Evolutionary conservation across 1,140 invertebrate genomes (phyloP), one percentile per base, ranked within the genome.

Genomic region (fruit fly (Drosophila melanogaster)): DNA sequence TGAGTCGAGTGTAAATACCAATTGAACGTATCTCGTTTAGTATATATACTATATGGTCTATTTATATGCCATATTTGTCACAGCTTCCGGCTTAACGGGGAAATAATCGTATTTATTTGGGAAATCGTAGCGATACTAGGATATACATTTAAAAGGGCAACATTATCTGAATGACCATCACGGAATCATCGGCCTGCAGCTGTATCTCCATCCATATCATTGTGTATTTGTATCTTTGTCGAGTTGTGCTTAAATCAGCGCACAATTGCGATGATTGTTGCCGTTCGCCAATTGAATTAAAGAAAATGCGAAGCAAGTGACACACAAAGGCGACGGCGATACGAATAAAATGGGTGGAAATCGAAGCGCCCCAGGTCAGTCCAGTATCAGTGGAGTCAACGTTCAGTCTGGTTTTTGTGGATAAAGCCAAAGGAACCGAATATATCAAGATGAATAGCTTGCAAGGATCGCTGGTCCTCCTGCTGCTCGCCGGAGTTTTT

Each of bases 241-340:
- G 24, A 41, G 54, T 46, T 38, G 24, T 24, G 35, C 33, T 62
- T 37, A 62, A 83, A 83, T 83, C 69, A 83, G 69, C 43, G 40
- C 46, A 67, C 76, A 83, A 83, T 83, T 84, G 60, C 38, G 30
- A 44, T 60, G 40, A 49, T 74, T 62, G 57, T 61, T 49, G 50
- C 62, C 72, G 44, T 24, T 58, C 47, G 75, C 51, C 81, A 83
- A 83, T 86, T 85, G 73, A 85, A 85, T 81, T 85, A 85, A 65
- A 61, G 71, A 72, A 81, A 77, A 81, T 73, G 67, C 55, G 65
- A 86, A 19, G 47, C 76, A 60, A 74, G 54, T 62, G 75, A 76
- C 65, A 55, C 66, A 51, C 60, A 77, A 77, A 77, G 72, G 71
- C 72, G 40, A 54, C 38, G 46, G 22, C 37, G 60, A 64, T 73